Base-by-base conservation (phyloP, 2,888 invertebrate species). In the Punctoribates punctum region DNA sequence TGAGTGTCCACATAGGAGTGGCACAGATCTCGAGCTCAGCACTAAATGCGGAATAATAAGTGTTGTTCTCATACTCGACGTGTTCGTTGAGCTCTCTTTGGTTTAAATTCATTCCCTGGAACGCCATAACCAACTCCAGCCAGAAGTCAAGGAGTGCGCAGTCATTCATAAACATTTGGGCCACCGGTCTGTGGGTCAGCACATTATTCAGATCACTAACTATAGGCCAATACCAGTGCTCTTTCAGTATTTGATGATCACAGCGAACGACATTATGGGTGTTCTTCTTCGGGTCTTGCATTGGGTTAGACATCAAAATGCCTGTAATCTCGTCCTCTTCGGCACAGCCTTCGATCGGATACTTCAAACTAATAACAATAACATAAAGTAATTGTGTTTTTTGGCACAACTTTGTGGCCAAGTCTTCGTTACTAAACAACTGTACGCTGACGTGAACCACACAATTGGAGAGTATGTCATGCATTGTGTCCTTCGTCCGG, bases 51-150 rank as follows among this genome's bases (percentile, higher is more conserved):
- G 96, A 95, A 86, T 96, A 97, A 86, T 97, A 98, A 20, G 95
- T 94, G 80, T 94, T 94, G 62, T 96, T 95, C 85, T 98, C 97
- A 86, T 93, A 96, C 86, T 97, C 96, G 20, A 97, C 91, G 85
- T 97, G 97, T 75, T 92, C 91, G 81, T 89, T 90, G 79, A 93
- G 86, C 85, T 96, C 95, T 79, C 96, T 88, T 80, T 92, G 89
- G 86, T 97, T 97, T 73, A 96, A 91, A 86, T 97, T 97, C 96
- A 98, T 97, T 78, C 96, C 94, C 90, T 98, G 97, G 85, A 97
- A 90, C 90, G 94, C 91, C 8, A 93, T 90, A 25, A 98, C 86
- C 83, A 97, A 94, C 82, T 91, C 90, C 85, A 96, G 94, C 97
- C 97, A 98, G 91, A 95, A 92, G 82, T 93, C 90, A 62, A 96